Evolutionary conservation across 2,113 vertebrate genomes (phyloP).

Genomic region (Hydrolagus affinis): DNA sequence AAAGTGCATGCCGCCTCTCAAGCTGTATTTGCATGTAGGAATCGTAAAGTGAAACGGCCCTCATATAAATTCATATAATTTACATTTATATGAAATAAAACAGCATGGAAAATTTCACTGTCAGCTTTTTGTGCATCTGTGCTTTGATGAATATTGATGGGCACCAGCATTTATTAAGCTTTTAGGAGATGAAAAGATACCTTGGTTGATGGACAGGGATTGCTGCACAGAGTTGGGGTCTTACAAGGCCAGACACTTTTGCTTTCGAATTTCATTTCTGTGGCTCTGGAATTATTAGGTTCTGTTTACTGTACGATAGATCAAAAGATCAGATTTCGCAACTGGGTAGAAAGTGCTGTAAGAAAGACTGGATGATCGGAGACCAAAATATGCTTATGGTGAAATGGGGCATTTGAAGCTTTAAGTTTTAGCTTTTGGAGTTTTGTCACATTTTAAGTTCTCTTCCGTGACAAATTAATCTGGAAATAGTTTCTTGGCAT

Average conservation of each 20-base stretch:
- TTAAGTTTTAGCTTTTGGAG: not conserved
- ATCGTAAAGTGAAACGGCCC: not conserved
- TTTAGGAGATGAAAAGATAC: not conserved
- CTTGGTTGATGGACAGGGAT: not conserved
- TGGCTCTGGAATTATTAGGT: not conserved
- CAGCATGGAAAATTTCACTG: not conserved
- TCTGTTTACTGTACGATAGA: not conserved
- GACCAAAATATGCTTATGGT: not conserved
- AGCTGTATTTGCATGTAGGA: conserved; percentile 2
- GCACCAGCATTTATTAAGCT: not conserved
- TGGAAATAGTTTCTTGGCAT: too few relatives aligned
- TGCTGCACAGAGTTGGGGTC: not conserved
- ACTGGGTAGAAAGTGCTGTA: not conserved
- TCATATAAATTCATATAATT: not conserved
- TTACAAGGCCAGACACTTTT: not conserved
- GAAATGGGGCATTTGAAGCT: not conserved
- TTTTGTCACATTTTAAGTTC: too few relatives aligned
- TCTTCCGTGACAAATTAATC: too few relatives aligned
- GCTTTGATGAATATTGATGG: not conserved
- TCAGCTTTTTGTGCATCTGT: not conserved
- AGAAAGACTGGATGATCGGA: not conserved
- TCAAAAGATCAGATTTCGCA: not conserved
- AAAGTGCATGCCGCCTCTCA: not conserved
- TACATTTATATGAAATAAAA: conserved; percentile 5
- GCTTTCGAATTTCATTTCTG: not conserved